These are phyloP conservation scores for Phrynocephalus forsythii DNA, from an alignment of 2,797 vertebrate genomes.

Conservation along the genomic window DNA sequence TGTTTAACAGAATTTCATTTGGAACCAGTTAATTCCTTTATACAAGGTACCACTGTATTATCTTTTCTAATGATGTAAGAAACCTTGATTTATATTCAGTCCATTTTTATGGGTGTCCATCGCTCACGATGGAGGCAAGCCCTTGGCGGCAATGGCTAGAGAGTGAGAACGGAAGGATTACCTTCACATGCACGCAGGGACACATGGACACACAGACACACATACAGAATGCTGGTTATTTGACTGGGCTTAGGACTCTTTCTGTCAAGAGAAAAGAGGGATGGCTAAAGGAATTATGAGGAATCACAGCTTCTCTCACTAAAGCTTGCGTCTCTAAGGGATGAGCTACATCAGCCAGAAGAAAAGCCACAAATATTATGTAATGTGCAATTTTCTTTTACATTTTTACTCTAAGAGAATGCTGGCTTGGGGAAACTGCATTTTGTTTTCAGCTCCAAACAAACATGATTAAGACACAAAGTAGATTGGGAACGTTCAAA, in stretches of 20 bases:
- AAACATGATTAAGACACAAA: no score
- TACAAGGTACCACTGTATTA: no score
- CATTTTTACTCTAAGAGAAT: no score
- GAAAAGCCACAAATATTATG: no score
- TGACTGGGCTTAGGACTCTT: background rate
- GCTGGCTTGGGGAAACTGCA: no score
- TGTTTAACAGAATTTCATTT: no score
- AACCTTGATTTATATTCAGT: no score
- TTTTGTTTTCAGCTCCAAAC: background rate
- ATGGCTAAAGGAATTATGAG: background rate
- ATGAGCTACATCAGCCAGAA: no score
- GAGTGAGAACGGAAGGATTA: background rate
- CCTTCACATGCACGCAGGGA: background rate
- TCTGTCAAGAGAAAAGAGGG: background rate
- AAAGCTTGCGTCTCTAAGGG: background rate
- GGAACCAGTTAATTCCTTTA: no score
- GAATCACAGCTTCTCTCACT: background rate
- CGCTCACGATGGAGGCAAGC: background rate
- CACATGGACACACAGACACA: background rate
- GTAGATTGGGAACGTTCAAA: background rate
- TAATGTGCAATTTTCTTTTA: no score
- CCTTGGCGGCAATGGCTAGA: background rate
- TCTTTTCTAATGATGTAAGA: no score
- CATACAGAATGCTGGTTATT: background rate
- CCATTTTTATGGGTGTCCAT: no score